Conservation (phyloP, 2,113 vertebrate genomes). For the Xiphophorus maculatus region DNA sequence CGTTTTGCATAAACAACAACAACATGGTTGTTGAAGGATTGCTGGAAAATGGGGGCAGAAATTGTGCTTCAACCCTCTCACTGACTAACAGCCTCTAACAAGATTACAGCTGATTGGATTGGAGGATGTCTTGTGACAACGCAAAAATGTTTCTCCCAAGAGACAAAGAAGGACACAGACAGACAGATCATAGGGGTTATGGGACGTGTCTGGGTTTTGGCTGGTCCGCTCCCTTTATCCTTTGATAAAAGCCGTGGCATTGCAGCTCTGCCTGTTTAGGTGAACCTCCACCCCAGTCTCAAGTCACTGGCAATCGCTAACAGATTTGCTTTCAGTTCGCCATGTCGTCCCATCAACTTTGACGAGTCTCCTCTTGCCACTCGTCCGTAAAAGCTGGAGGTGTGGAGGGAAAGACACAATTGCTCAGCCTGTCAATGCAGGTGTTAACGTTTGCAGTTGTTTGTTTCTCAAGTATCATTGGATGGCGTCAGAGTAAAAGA, state of each 20-base stretch:
- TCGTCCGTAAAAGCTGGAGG: not conserved
- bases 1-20: not conserved
- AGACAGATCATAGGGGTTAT: not conserved
- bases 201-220: no score
- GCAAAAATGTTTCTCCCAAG: constrained; percentile 43
- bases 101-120: constrained; percentile 79
- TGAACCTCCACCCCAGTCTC: not conserved
- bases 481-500: not conserved
- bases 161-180: constrained; percentile 22
- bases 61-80: constrained; percentile 34
- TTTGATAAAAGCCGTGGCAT: no score
- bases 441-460: not conserved
- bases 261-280: no score
- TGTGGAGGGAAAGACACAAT: not conserved
- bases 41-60: not conserved
- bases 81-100: constrained; percentile 53
- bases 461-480: not conserved
- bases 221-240: no score
- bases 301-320: not conserved
- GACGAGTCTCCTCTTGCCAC: not conserved
- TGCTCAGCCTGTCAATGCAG: not conserved
- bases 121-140: constrained; percentile 64
- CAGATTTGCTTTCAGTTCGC: not conserved
- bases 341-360: not conserved
- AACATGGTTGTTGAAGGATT: not conserved